These are phyloP conservation scores for Cebidichthys violaceus DNA, from an alignment of 2,113 vertebrate species.

Conservation along the genomic window DNA sequence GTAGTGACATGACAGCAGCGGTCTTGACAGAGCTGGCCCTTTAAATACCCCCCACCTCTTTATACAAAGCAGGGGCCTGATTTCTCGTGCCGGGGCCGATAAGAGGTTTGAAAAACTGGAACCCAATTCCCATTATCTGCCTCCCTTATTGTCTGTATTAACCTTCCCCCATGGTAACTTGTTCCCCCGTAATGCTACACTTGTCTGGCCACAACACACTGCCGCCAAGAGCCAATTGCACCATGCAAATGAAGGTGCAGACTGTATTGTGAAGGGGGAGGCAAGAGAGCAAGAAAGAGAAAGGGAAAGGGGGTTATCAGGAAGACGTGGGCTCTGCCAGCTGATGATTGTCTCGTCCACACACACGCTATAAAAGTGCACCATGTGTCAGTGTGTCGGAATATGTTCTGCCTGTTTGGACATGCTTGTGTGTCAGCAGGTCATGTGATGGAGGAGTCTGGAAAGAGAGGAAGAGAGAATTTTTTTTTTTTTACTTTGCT, in stretches of 20 bases:
- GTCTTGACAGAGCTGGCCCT: slow-evolving; percentile 76
- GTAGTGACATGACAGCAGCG: slow-evolving; percentile 66
- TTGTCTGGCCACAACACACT: slow-evolving; percentile 95
- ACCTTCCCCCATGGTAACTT: slow-evolving; percentile 97
- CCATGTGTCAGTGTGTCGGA: slow-evolving; percentile 38
- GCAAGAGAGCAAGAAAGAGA: slow-evolving; percentile 42
- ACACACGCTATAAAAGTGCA: slow-evolving; percentile 30
- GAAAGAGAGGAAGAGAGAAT: slow-evolving; percentile 13
- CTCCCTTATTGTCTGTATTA: slow-evolving; percentile 92
- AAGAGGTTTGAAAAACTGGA: slow-evolving; percentile 91
- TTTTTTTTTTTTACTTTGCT: slow-evolving; percentile 52
- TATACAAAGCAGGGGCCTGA: slow-evolving; percentile 83
- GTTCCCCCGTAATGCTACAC: slow-evolving; percentile 94
- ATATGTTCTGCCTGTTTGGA: slow-evolving; percentile 34
- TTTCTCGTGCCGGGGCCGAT: slow-evolving; percentile 82
- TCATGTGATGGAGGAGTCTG: slow-evolving; percentile 26
- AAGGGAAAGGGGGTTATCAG: slow-evolving; percentile 78
- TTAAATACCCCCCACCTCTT: slow-evolving; percentile 78
- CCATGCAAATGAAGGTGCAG: slow-evolving; percentile 95
- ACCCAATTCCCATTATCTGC: slow-evolving; percentile 90
- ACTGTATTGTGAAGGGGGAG: slow-evolving; percentile 84
- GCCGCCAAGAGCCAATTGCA: slow-evolving; percentile 93
- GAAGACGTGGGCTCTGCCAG: slow-evolving; percentile 73
- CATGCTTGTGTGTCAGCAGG: slow-evolving; percentile 39
- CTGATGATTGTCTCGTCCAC: slow-evolving; percentile 73